A percentile compares a stretch with the other conserved stretches of the same genome.
Conservation (phyloP, 2,888 invertebrate genomes). For the Caenorhabditis macrosperma region DNA sequence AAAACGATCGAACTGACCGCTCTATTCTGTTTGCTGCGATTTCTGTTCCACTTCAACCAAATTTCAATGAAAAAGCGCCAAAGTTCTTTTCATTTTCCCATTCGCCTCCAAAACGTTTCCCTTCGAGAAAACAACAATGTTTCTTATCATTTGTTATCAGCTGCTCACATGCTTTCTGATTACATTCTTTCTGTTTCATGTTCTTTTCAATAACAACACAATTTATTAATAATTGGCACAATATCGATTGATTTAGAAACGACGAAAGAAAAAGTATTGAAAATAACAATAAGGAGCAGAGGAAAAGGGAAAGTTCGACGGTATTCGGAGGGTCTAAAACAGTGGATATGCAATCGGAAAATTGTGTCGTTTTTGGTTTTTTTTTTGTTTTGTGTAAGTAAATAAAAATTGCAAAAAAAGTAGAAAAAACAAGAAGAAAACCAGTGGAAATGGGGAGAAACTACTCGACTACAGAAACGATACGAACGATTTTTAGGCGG, state of each 20-base stretch:
- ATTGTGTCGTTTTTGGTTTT: conserved; percentile 35
- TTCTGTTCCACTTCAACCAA: too few relatives aligned
- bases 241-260: not conserved
- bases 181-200: not conserved
- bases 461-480: conserved; percentile 51
- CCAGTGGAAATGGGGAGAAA: conserved; percentile 20
- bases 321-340: conserved; percentile 32
- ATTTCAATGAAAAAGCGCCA: too few relatives aligned
- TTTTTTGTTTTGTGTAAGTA: conserved; percentile 1
- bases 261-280: not conserved
- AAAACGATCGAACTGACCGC: too few relatives aligned
- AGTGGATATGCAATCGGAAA: not conserved
- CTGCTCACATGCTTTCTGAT: not conserved
- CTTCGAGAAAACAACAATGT: too few relatives aligned
- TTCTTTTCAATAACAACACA: not conserved
- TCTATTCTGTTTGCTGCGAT: too few relatives aligned
- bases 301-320: conserved; percentile 21
- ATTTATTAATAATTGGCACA: not conserved
- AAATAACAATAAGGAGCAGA: conserved; percentile 7
- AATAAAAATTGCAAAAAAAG: not conserved
- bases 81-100: too few relatives aligned
- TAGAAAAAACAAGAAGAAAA: conserved; percentile 1
- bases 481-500: conserved; percentile 5
- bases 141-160: not conserved
- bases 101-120: too few relatives aligned